phyloP scores from a whole-genome alignment of 2,113 vertebrate species.

The Origma solitaria region DNA sequence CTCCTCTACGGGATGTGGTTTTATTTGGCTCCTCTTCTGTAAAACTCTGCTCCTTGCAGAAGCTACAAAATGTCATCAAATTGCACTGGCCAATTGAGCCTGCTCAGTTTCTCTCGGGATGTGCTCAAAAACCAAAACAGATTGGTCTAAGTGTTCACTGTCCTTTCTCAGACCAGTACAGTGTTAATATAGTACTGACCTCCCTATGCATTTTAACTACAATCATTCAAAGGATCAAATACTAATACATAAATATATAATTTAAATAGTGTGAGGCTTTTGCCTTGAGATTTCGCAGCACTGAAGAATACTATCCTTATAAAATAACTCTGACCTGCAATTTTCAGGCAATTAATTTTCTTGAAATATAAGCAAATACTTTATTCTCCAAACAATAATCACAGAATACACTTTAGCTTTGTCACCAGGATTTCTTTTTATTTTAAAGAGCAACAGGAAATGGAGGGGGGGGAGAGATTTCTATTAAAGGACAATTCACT shows the following conservation, averaged over 20 bases:
- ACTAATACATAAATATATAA: background rate
- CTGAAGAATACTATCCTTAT: background rate
- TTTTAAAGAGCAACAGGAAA: slow-evolving; percentile 70
- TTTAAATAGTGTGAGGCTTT: background rate
- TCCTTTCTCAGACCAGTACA: background rate
- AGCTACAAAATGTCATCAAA: background rate
- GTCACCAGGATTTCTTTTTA: slow-evolving; percentile 69
- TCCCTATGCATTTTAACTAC: background rate
- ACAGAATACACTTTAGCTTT: slow-evolving; percentile 63
- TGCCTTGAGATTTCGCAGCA: background rate
- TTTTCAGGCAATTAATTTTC: background rate
- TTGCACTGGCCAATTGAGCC: background rate
- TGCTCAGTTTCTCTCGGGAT: background rate
- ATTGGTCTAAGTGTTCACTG: background rate
- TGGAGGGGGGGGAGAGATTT: background rate
- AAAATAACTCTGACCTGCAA: background rate
- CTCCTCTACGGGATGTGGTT: background rate
- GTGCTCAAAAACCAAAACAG: background rate
- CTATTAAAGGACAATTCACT: slow-evolving; percentile 70
- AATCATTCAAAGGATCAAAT: background rate
- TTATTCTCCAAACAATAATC: slow-evolving; percentile 53
- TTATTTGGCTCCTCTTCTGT: background rate
- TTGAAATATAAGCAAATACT: background rate
- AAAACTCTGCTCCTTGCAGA: background rate
- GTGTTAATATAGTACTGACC: background rate